Percentiles rank a stretch among this genome's conserved stretches.
Conservation (phyloP, 64 coral and sea anemone genomes). For the Platygyra sinensis region DNA sequence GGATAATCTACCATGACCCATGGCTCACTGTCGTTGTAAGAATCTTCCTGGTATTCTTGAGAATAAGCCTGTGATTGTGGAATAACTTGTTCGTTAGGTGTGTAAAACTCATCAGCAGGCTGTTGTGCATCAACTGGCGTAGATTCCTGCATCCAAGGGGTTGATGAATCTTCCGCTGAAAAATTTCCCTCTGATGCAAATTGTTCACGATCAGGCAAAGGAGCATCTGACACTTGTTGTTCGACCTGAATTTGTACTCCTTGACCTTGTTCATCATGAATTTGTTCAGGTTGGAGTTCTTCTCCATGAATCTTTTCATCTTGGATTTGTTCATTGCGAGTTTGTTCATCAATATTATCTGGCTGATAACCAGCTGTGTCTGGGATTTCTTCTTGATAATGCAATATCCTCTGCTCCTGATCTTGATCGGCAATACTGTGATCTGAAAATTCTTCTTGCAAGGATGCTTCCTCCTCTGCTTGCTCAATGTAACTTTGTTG, state of each 20-base stretch:
- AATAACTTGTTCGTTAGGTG: conserved; percentile 11
- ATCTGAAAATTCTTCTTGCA: neutral
- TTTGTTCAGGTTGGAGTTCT: neutral
- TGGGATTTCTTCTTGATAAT: neutral
- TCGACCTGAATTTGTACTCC: neutral
- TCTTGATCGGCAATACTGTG: neutral
- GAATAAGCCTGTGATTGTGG: neutral
- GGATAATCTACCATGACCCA: conserved; percentile 46
- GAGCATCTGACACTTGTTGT: neutral
- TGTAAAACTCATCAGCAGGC: conserved; percentile 1
- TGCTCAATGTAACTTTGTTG: neutral
- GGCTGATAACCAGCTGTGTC: neutral
- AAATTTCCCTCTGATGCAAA: neutral
- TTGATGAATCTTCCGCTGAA: neutral
- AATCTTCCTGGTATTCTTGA: neutral
- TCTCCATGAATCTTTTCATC: neutral
- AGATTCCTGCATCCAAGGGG: neutral
- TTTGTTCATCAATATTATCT: neutral
- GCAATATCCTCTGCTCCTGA: neutral
- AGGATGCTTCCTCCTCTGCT: neutral
- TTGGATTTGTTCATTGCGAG: neutral
- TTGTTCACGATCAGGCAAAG: neutral
- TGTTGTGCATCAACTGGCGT: neutral
- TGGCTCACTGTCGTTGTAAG: neutral
- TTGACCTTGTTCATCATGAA: neutral